Conservation (phyloP, 2,113 vertebrate genomes). For the Taurulus bubalis region DNA sequence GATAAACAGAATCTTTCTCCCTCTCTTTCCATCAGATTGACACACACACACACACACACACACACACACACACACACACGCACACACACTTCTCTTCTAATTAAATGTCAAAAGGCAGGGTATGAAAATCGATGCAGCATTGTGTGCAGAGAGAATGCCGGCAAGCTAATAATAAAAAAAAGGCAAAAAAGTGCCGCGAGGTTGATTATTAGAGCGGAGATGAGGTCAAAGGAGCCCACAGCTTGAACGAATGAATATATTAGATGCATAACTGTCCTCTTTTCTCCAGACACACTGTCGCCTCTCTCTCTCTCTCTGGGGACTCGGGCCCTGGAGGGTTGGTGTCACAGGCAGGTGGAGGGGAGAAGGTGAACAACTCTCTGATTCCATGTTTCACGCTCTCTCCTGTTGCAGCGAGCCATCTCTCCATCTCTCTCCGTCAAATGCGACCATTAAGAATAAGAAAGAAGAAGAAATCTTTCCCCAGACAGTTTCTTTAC, state of each 20-base stretch:
- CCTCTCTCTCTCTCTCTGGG: background rate
- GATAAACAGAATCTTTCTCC: slow-evolving; percentile 43
- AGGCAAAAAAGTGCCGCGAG: slow-evolving; percentile 44
- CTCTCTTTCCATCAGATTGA: slow-evolving; percentile 14
- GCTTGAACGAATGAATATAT: slow-evolving; percentile 47
- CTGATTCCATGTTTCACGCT: slow-evolving; percentile 22
- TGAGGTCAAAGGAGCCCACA: slow-evolving; percentile 37
- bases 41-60: slow-evolving; percentile 11
- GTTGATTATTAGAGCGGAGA: slow-evolving; percentile 64
- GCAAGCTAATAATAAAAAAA: slow-evolving; percentile 49
- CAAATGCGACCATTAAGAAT: no score
- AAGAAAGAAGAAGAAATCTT: no score
- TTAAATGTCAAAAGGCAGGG: slow-evolving; percentile 76
- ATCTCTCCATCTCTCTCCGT: background rate
- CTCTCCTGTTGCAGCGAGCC: background rate
- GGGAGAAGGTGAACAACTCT: slow-evolving; percentile 2
- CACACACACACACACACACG: slow-evolving; percentile 15
- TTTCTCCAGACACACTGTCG: slow-evolving; percentile 16
- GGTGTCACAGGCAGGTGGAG: slow-evolving; percentile 41
- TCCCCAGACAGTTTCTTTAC: no score
- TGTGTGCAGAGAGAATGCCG: slow-evolving; percentile 50
- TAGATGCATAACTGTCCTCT: slow-evolving; percentile 25
- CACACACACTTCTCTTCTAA: slow-evolving; percentile 56
- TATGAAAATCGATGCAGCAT: slow-evolving; percentile 72
- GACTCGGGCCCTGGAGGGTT: slow-evolving; percentile 15